phyloP scores from a whole-genome alignment of 2,888 invertebrate genomes.

The Deroplatys truncata region DNA sequence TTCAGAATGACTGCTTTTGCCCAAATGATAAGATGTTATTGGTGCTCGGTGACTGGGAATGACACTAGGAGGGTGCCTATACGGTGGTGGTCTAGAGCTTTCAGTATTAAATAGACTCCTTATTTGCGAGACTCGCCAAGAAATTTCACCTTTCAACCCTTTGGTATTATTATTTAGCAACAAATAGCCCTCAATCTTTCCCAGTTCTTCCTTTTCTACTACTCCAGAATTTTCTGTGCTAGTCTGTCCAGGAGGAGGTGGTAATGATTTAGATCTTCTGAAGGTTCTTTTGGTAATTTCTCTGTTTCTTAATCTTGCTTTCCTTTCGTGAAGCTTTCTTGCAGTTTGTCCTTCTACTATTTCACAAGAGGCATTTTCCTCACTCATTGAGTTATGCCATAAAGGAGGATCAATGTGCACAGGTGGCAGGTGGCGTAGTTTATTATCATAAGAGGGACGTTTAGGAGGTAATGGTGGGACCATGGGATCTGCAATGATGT shows the following conservation, averaged over 20 bases:
- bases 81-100: constrained; percentile 36
- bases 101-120: constrained; percentile 35
- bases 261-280: constrained; percentile 36
- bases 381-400: constrained; percentile 33
- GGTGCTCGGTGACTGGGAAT: constrained; percentile 37
- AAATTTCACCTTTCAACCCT: constrained; percentile 35
- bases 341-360: constrained; percentile 1
- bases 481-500: not conserved
- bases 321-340: constrained; percentile 32
- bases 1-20: constrained; percentile 37
- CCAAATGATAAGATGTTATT: constrained; percentile 40
- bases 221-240: constrained; percentile 21
- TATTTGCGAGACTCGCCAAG: constrained; percentile 40
- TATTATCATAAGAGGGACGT: constrained; percentile 43
- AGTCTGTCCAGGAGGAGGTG: constrained; percentile 31
- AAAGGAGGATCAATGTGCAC: constrained; percentile 56
- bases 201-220: not conserved
- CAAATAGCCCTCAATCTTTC: not conserved
- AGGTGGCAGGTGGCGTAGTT: constrained; percentile 58
- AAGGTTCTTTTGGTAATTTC: constrained; percentile 34
- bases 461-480: constrained; percentile 57
- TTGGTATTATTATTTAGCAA: not conserved
- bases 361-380: constrained; percentile 25
- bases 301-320: constrained; percentile 37
- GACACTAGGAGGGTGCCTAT: constrained; percentile 37